Percentiles rank a stretch among this genome's conserved stretches.
phyloP scores from a whole-genome alignment of 2,113 vertebrate species.

The Talpa occidentalis region DNA sequence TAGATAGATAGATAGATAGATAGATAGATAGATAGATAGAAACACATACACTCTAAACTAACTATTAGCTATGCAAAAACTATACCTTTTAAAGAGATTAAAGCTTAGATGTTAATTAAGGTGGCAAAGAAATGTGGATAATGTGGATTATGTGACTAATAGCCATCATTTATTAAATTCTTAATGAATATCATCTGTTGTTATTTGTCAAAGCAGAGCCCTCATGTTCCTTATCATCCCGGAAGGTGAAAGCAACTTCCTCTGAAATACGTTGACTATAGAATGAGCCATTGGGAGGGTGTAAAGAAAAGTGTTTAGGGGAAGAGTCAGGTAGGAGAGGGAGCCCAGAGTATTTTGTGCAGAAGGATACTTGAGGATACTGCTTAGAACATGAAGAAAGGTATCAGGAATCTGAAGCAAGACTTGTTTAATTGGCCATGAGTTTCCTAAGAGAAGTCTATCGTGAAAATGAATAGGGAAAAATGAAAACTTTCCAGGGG shows the following conservation, averaged over 20 bases:
- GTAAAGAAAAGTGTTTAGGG: not conserved
- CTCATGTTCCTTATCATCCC: not conserved
- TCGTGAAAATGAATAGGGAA: not conserved
- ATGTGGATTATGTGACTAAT: not conserved
- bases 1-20: constrained; percentile 16
- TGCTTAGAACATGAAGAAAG: not conserved
- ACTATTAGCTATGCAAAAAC: not conserved
- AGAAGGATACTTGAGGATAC: not conserved
- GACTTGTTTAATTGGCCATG: not conserved
- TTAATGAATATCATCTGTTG: constrained; percentile 21
- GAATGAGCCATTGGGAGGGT: not conserved
- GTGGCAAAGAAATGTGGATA: not conserved
- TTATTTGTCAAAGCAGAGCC: not conserved
- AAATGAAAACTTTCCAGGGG: not conserved
- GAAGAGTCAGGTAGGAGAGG: not conserved
- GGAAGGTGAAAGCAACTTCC: not conserved
- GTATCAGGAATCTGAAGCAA: not conserved
- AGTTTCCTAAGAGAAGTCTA: not conserved
- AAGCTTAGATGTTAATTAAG: constrained; percentile 28
- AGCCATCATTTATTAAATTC: not conserved
- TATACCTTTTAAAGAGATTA: not conserved
- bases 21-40: constrained; percentile 38
- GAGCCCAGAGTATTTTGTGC: not conserved
- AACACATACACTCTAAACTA: too few relatives aligned
- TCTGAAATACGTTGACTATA: not conserved